These are phyloP conservation scores for Cremastinae sp. DNA, from an alignment of 2,888 invertebrate species.

Conservation along the genomic window DNA sequence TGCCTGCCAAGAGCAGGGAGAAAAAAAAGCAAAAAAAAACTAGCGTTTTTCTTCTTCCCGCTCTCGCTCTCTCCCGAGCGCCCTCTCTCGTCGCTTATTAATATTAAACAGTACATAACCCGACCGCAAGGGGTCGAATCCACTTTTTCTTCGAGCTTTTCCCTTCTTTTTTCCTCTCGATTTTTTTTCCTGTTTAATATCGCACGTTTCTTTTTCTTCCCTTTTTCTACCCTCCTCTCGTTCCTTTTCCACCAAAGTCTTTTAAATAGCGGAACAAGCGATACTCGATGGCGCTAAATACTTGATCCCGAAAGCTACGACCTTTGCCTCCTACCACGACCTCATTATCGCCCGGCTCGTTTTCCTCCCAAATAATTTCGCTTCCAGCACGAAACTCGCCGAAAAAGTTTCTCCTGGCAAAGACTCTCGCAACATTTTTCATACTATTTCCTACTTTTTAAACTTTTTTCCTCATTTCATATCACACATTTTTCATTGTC, in stretches of 20 bases:
- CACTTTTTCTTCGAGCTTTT: conserved; percentile 33
- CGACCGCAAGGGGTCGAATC: conserved; percentile 34
- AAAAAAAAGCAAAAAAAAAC: conserved; percentile 7
- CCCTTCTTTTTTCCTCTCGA: neutral
- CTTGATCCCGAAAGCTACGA: conserved; percentile 58
- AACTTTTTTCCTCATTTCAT: too few species aligned
- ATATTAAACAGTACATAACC: conserved; percentile 76
- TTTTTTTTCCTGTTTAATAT: conserved; percentile 23
- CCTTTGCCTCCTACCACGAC: too few species aligned
- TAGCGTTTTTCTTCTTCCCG: conserved; percentile 14
- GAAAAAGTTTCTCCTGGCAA: too few species aligned
- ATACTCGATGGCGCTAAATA: conserved; percentile 70
- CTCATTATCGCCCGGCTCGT: too few species aligned
- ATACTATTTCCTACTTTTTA: too few species aligned
- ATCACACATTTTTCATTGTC: too few species aligned
- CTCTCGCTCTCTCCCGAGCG: conserved; percentile 18
- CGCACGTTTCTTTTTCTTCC: conserved; percentile 10
- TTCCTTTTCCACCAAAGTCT: conserved; percentile 64
- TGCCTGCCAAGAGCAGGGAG: conserved; percentile 76
- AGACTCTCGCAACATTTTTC: too few species aligned
- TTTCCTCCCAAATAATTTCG: too few species aligned
- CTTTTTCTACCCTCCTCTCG: neutral
- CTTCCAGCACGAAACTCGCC: too few species aligned
- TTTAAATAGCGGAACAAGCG: conserved; percentile 76
- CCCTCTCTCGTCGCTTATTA: conserved; percentile 73